Conservation (phyloP, 2,888 invertebrate species). For the Agriopis leucophaearia region DNA sequence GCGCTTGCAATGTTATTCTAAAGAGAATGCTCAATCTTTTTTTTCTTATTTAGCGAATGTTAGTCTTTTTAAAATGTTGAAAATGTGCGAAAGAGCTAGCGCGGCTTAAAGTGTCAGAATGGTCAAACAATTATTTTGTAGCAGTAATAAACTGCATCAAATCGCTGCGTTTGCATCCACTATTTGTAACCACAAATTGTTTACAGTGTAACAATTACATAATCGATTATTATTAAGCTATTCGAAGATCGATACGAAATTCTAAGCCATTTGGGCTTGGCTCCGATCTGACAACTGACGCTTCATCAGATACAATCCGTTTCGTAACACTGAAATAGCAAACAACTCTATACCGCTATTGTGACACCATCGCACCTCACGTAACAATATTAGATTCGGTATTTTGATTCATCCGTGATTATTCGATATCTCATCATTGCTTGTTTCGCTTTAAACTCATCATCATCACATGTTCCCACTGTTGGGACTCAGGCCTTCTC, state of each 20-base stretch:
- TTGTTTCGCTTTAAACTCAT: neutral
- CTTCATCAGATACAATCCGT: conserved; percentile 46
- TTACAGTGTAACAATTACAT: conserved; percentile 23
- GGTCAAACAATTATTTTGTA: conserved; percentile 7
- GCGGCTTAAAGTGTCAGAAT: neutral
- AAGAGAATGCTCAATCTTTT: too few relatives aligned
- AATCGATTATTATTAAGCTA: conserved; percentile 34
- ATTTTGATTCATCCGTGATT: conserved; percentile 1
- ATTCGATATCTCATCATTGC: neutral
- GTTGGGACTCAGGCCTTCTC: too few relatives aligned
- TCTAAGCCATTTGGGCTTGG: conserved; percentile 27
- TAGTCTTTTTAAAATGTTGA: too few relatives aligned
- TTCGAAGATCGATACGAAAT: conserved; percentile 26
- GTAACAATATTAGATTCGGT: conserved; percentile 20
- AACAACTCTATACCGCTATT: conserved; percentile 32
- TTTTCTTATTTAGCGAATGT: too few relatives aligned
- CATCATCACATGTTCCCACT: too few relatives aligned
- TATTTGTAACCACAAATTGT: conserved; percentile 30
- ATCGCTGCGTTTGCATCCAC: conserved; percentile 12
- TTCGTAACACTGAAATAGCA: conserved; percentile 34
- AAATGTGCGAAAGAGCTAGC: too few relatives aligned
- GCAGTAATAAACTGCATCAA: conserved; percentile 17
- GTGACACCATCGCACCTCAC: conserved; percentile 24
- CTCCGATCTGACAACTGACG: conserved; percentile 37
- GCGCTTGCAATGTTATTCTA: too few relatives aligned